Conservation (phyloP, 2,888 invertebrate species). For the Epinotia ramella region DNA sequence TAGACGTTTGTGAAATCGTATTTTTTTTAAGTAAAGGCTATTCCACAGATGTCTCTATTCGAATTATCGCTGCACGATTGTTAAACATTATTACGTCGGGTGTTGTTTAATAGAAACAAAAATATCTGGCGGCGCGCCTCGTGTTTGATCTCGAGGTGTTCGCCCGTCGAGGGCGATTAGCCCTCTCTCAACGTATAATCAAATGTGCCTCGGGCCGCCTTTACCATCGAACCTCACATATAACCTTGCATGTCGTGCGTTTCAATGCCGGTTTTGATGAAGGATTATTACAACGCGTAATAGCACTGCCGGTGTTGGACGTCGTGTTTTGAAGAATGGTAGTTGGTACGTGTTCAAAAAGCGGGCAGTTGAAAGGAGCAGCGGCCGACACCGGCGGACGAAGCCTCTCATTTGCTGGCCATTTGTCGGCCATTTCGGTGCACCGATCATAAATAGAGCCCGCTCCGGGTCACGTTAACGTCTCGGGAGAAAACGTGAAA, state of each 20-base stretch:
- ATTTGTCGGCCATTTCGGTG: conserved; percentile 85
- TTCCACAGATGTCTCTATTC: conserved; percentile 66
- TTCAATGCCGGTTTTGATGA: conserved; percentile 58
- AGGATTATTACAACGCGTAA: neutral
- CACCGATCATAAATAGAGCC: conserved; percentile 84
- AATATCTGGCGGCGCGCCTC: conserved; percentile 85
- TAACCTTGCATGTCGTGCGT: conserved; percentile 36
- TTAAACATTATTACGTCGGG: conserved; percentile 86
- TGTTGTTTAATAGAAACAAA: conserved; percentile 86
- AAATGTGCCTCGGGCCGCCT: conserved; percentile 80
- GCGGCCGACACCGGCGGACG: conserved; percentile 76
- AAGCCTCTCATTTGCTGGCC: conserved; percentile 85
- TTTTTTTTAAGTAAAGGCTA: conserved; percentile 13
- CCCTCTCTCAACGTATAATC: conserved; percentile 85
- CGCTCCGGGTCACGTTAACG: conserved; percentile 82
- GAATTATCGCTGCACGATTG: conserved; percentile 85
- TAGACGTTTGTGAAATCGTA: neutral
- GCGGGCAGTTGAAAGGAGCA: conserved; percentile 69
- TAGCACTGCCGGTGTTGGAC: conserved; percentile 51
- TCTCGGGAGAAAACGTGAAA: conserved; percentile 82
- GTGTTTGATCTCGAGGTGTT: conserved; percentile 86
- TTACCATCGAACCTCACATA: conserved; percentile 56
- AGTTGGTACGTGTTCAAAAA: conserved; percentile 60
- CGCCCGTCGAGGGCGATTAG: conserved; percentile 85
- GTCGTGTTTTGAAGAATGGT: conserved; percentile 9